These are phyloP conservation scores for Pseudomyrmex gracilis DNA, from an alignment of 1,140 invertebrate species.

Conservation along the genomic window DNA sequence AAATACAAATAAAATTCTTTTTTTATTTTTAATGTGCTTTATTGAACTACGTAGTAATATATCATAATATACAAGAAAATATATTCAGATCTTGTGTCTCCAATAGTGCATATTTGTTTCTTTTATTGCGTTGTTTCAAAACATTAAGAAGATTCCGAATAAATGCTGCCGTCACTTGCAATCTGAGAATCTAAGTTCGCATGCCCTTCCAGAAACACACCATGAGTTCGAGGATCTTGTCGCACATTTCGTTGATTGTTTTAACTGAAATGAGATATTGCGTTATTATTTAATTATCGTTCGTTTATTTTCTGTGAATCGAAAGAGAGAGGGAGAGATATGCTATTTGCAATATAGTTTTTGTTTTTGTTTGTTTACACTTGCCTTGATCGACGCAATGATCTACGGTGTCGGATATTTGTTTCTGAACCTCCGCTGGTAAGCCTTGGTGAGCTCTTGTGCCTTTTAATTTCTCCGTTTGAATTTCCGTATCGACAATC, in stretches of 20 bases:
- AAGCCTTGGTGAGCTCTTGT: not conserved
- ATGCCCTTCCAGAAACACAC: not conserved
- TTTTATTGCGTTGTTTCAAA: not conserved
- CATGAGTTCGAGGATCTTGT: not conserved
- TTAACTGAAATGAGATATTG: conserved; percentile 3
- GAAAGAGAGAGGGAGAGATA: too few species aligned
- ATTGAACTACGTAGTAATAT: not conserved
- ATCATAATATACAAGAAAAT: not conserved
- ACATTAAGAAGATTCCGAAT: not conserved
- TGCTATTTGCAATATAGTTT: too few species aligned
- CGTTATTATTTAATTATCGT: not conserved
- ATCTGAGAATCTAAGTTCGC: not conserved
- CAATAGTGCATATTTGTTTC: too few species aligned
- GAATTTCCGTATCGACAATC: conserved; percentile 10
- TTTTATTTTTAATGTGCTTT: too few species aligned
- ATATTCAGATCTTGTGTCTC: too few species aligned
- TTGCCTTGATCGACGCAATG: conserved; percentile 14
- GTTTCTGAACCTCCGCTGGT: not conserved
- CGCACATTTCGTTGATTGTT: conserved; percentile 1
- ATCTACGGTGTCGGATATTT: not conserved
- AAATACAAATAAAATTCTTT: too few species aligned
- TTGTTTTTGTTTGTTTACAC: not conserved
- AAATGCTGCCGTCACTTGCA: not conserved
- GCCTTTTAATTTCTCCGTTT: not conserved
- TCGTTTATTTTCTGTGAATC: too few species aligned